These are phyloP conservation scores for Umimayanthus kanabou DNA, from an alignment of 92 coral and sea anemone genomes.

Conservation along the genomic window DNA sequence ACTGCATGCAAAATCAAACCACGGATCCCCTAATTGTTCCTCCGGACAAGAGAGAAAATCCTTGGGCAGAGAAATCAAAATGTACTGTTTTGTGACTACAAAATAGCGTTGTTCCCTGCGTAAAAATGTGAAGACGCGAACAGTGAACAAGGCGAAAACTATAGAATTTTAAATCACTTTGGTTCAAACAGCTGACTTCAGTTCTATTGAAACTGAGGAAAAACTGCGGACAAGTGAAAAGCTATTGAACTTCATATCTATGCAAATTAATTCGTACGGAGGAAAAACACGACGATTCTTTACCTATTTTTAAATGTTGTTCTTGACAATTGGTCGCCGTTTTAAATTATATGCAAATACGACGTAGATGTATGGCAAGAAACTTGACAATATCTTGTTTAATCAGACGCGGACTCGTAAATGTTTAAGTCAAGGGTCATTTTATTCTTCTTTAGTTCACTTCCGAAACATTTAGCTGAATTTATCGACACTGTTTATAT, in stretches of 20 bases:
- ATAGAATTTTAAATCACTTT: slow-evolving; percentile 2
- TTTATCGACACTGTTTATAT: neutral
- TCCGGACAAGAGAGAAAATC: slow-evolving; percentile 97
- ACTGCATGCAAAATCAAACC: slow-evolving; percentile 87
- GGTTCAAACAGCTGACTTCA: neutral
- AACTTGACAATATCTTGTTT: neutral
- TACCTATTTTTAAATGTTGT: slow-evolving; percentile 6
- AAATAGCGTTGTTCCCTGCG: neutral
- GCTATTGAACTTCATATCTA: slow-evolving; percentile 31
- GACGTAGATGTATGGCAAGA: neutral
- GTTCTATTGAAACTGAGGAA: neutral
- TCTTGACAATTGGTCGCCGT: neutral
- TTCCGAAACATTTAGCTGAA: neutral
- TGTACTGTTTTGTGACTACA: slow-evolving; percentile 78
- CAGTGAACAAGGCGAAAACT: neutral
- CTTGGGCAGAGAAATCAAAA: slow-evolving; percentile 97
- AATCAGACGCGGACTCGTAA: neutral
- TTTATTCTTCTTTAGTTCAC: neutral
- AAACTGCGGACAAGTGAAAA: slow-evolving; percentile 6
- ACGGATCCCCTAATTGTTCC: slow-evolving; percentile 95
- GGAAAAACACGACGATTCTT: slow-evolving; percentile 3
- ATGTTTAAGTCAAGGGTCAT: neutral
- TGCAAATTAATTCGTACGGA: slow-evolving; percentile 20
- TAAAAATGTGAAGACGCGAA: neutral
- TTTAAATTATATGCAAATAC: slow-evolving; percentile 1